Percentiles rank a stretch among this genome's conserved stretches.
Evolutionary conservation across 1,140 invertebrate genomes (phyloP).

Genomic region (Brachionus angularis): DNA sequence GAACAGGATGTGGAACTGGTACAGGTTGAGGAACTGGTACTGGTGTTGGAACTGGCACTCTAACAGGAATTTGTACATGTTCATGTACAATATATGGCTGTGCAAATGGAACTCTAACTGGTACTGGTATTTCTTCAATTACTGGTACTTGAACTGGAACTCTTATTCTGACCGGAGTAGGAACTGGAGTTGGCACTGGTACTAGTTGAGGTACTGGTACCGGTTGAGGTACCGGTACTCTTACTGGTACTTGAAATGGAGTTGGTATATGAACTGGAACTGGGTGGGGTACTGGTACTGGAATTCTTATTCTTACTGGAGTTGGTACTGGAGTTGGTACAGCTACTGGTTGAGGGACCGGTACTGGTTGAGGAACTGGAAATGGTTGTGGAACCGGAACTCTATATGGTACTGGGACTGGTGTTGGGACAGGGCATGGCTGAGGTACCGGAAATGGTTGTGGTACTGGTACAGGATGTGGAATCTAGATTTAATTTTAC

Average conservation of each 20-base stretch:
- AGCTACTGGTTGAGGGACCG: neutral
- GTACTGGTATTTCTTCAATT: neutral
- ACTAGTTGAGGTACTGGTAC: neutral
- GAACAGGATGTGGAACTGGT: neutral
- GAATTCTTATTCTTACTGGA: neutral
- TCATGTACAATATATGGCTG: constrained; percentile 1
- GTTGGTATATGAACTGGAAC: neutral
- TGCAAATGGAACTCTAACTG: neutral
- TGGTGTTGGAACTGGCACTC: constrained; percentile 7
- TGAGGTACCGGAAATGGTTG: no score
- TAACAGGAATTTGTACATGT: neutral
- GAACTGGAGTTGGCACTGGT: constrained; percentile 14
- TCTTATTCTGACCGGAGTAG: neutral
- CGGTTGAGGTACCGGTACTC: constrained; percentile 9
- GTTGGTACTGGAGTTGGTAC: constrained; percentile 12
- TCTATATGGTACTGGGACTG: no score
- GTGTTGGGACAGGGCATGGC: no score
- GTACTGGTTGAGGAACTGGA: constrained; percentile 15
- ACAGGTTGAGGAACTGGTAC: neutral
- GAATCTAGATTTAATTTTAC: no score
- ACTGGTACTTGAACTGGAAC: constrained; percentile 11
- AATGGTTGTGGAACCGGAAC: no score
- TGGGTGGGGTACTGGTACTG: neutral
- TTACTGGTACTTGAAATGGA: constrained; percentile 21
- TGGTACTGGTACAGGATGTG: no score